phyloP scores from a whole-genome alignment of 1,140 invertebrate species.

The Bombus huntii region DNA sequence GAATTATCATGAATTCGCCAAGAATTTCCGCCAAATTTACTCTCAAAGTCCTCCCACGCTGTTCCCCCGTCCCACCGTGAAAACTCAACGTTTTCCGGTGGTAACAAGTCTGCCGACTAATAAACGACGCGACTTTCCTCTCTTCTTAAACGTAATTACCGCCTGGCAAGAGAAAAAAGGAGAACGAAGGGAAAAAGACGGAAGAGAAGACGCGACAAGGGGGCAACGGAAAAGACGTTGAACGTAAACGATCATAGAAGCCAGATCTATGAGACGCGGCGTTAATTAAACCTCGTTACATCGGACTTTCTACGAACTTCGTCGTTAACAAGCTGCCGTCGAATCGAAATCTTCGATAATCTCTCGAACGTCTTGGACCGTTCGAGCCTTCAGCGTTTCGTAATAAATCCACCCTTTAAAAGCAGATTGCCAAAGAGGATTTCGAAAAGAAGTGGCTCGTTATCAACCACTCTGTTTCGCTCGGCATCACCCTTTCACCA shows the following conservation, averaged over 20 bases:
- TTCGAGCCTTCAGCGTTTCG: neutral
- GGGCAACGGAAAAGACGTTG: neutral
- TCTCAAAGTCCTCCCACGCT: neutral
- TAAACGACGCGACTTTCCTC: constrained; percentile 29
- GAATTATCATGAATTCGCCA: constrained; percentile 7
- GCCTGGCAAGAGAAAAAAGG: neutral
- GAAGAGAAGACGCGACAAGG: neutral
- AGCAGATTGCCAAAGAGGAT: neutral
- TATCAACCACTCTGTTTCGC: constrained; percentile 25
- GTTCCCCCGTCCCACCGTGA: neutral
- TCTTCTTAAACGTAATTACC: constrained; percentile 41
- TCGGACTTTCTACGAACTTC: neutral
- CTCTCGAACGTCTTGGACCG: neutral
- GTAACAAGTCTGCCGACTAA: constrained; percentile 38
- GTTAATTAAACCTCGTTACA: constrained; percentile 50
- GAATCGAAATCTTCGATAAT: constrained; percentile 33
- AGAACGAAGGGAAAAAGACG: neutral
- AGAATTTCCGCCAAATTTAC: constrained; percentile 28
- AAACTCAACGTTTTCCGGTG: constrained; percentile 9
- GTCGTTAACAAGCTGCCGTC: constrained; percentile 27
- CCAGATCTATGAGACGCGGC: constrained; percentile 19
- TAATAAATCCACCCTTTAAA: neutral
- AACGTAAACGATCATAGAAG: constrained; percentile 16
- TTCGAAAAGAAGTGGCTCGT: constrained; percentile 21
- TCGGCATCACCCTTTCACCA: neutral